Evolutionary conservation across 2,113 vertebrate species (phyloP).

Genomic region (Suncus etruscus): DNA sequence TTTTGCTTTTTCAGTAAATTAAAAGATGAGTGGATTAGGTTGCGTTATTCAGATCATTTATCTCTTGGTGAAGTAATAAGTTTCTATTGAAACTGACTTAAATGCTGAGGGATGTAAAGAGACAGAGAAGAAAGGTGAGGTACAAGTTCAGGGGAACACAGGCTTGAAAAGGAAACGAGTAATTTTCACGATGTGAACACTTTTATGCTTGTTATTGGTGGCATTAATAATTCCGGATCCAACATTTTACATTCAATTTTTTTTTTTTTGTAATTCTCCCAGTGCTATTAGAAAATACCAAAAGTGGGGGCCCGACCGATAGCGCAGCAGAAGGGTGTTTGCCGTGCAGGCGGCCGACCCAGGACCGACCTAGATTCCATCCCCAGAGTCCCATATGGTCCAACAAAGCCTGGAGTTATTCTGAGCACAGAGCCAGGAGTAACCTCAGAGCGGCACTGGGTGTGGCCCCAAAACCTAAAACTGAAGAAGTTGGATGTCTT

Average conservation of each 20-base stretch:
- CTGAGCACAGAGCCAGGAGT: no score
- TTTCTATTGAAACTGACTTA: no score
- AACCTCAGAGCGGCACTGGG: no score
- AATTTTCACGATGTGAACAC: constrained; percentile 35
- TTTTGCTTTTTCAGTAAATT: constrained; percentile 41
- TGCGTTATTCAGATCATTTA: constrained; percentile 47
- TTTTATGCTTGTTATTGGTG: constrained; percentile 29
- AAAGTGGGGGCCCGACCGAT: neutral
- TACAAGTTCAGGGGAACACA: no score
- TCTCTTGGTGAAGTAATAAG: neutral
- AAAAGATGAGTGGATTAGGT: constrained; percentile 4
- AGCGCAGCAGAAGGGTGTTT: no score
- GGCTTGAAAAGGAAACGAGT: neutral
- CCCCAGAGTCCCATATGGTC: no score
- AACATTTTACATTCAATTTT: constrained; percentile 53
- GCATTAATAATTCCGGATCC: constrained; percentile 13
- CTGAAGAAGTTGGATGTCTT: constrained; percentile 3
- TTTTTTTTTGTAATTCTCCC: constrained; percentile 41
- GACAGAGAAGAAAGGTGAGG: no score
- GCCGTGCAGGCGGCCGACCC: no score
- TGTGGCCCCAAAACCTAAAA: no score
- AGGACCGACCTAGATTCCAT: no score
- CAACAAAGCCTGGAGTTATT: no score
- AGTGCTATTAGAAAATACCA: neutral
- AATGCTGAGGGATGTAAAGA: no score